Base-by-base conservation (phyloP, 2,113 vertebrate genomes). In the Mugil cephalus region DNA sequence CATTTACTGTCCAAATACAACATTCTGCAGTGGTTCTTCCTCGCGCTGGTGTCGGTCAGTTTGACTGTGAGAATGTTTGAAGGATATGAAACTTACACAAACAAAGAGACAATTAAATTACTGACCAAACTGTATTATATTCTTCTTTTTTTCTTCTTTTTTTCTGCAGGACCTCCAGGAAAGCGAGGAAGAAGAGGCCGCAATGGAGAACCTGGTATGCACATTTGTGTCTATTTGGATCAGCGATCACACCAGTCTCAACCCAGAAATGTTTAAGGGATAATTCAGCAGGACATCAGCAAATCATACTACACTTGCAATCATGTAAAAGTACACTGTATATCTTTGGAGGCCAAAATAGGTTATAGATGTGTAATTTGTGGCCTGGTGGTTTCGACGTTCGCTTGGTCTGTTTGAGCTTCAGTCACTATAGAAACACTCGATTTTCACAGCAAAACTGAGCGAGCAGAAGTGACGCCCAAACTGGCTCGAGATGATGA, bases 121-220 rank as follows among this genome's bases (percentile, higher is more conserved):
- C 64, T 61, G 19, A 71, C 38, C 47, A 12, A 80, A 73, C 66
- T 53, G 36, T 46, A 43, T 69, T 36, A n/a, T 69, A 4, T 74
- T 80, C 59, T 66, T 65, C 81, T 86, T 45, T 5, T 30, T 30
- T 30, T 30, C 3, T 30, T 47, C 4, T 79, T 86, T 62, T 15
- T 51, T 50, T 30, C 5, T 5, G 52, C 90, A 99, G 98, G 98
- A 87, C 97, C 97, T 93, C 96, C 96, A 1, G 98, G 98, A 70
- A 99, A 99, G 91, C 94, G 97, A 89, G 98, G 98, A 89, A 97
- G 98, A 93, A 93, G 96, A 79, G 98, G 98, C 80, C 95, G 96
- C 90, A 95, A 97, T 93, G 98, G 98, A 92, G 97, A 98, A 88
- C 94, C 95, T 54, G 97, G 98, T 99, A 93, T 94, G 96, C 95